These are phyloP conservation scores for Amblyteles armatorius DNA, from an alignment of 2,888 invertebrate species.

Conservation along the genomic window DNA sequence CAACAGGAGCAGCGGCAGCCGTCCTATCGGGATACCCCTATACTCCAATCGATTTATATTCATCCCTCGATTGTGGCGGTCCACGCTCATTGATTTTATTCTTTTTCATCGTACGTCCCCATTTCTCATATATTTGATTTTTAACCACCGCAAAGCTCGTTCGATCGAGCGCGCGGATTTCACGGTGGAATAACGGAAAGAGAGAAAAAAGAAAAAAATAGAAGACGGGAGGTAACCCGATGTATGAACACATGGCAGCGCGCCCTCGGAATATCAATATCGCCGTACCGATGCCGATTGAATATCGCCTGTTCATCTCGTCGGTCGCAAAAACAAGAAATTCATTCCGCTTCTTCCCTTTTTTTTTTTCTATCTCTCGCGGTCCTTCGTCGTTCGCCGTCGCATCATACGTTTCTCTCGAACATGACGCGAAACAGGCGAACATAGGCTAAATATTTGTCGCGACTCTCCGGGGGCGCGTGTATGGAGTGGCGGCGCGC, in stretches of 20 bases:
- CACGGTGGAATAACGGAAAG: constrained; percentile 50
- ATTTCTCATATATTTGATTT: constrained; percentile 64
- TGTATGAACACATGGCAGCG: background rate
- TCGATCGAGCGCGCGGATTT: constrained; percentile 47
- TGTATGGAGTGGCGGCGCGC: background rate
- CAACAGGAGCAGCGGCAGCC: constrained; percentile 26
- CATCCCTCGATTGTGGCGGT: constrained; percentile 45
- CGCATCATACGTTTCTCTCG: background rate
- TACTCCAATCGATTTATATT: constrained; percentile 61
- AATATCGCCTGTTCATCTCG: background rate
- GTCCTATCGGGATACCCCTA: constrained; percentile 32
- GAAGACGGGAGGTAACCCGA: background rate
- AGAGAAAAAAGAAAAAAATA: background rate
- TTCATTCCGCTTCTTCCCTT: background rate
- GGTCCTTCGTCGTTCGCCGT: background rate
- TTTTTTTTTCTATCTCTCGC: background rate
- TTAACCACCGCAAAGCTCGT: constrained; percentile 56
- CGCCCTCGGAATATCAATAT: background rate
- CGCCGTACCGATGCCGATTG: background rate
- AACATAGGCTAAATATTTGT: constrained; percentile 64
- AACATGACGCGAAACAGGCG: constrained; percentile 50
- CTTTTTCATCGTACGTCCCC: constrained; percentile 34
- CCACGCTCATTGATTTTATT: constrained; percentile 56
- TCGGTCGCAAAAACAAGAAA: background rate
- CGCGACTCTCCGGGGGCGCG: constrained; percentile 38